These are phyloP conservation scores for Gavialis gangeticus DNA, from an alignment of 2,113 vertebrate species.

Conservation along the genomic window DNA sequence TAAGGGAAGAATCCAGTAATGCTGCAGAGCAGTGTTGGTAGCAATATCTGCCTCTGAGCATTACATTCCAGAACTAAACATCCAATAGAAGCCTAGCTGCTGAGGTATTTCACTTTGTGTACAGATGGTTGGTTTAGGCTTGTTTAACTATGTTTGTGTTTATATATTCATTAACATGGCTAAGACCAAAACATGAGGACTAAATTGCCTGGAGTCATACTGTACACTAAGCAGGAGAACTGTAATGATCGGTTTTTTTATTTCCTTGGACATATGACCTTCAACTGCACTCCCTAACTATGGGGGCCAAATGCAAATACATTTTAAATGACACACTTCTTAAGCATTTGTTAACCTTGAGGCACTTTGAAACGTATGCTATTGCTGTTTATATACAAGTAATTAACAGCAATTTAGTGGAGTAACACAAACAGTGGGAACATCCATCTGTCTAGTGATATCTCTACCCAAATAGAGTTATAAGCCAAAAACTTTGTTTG, in stretches of 20 bases:
- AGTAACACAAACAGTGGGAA: background rate
- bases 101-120: background rate
- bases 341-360: slow-evolving; percentile 46
- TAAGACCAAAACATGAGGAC: background rate
- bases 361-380: slow-evolving; percentile 25
- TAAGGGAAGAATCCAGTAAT: background rate
- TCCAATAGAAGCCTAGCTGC: background rate
- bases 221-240: background rate
- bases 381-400: slow-evolving; percentile 32
- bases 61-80: background rate
- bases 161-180: background rate
- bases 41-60: background rate
- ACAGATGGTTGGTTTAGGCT: background rate
- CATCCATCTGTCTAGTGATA: slow-evolving; percentile 14
- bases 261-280: background rate
- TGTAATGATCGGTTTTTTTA: background rate
- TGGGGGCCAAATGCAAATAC: background rate
- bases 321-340: slow-evolving; percentile 5
- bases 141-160: background rate
- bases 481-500: background rate
- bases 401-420: slow-evolving; percentile 34
- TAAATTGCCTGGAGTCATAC: background rate
- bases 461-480: background rate
- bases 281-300: background rate
- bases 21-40: background rate